phyloP scores from a whole-genome alignment of 2,113 vertebrate genomes.

The Apodemus sylvaticus region DNA sequence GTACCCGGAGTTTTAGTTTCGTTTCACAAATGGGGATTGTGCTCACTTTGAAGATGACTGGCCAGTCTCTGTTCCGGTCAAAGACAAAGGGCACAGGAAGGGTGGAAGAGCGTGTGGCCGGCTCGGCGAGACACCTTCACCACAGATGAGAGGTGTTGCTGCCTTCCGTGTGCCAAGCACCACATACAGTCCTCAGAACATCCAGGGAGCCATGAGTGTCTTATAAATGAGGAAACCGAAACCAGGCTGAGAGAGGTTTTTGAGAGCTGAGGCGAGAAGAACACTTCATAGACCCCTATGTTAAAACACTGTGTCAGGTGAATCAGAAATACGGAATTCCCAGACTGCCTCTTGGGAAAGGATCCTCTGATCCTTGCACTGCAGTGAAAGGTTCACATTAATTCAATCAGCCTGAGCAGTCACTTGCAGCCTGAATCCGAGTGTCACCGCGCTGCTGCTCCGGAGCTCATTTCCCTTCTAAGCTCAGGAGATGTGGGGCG shows the following conservation, averaged over 20 bases:
- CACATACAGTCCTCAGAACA: background rate
- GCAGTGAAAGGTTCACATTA: background rate
- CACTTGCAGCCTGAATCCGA: background rate
- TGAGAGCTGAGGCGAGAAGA: background rate
- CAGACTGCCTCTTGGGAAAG: background rate
- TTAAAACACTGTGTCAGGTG: background rate
- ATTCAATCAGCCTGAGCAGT: constrained; percentile 44
- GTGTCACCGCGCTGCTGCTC: background rate
- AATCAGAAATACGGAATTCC: background rate
- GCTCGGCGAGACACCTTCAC: background rate
- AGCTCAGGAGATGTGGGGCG: background rate
- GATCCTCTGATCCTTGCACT: background rate
- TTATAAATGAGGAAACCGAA: background rate
- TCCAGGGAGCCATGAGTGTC: background rate
- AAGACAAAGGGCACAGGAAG: background rate
- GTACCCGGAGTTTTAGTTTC: background rate
- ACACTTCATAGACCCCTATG: background rate
- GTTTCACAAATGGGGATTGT: background rate
- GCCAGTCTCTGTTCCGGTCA: background rate
- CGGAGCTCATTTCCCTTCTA: background rate
- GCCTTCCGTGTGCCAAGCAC: background rate
- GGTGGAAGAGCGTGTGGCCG: background rate
- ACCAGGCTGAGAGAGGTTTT: background rate
- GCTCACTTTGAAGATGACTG: background rate
- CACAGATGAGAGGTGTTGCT: background rate